A percentile compares a stretch with the other conserved stretches of the same genome.
These are phyloP conservation scores for Grantiella picta DNA, from an alignment of 2,113 vertebrate species.

Conservation along the genomic window DNA sequence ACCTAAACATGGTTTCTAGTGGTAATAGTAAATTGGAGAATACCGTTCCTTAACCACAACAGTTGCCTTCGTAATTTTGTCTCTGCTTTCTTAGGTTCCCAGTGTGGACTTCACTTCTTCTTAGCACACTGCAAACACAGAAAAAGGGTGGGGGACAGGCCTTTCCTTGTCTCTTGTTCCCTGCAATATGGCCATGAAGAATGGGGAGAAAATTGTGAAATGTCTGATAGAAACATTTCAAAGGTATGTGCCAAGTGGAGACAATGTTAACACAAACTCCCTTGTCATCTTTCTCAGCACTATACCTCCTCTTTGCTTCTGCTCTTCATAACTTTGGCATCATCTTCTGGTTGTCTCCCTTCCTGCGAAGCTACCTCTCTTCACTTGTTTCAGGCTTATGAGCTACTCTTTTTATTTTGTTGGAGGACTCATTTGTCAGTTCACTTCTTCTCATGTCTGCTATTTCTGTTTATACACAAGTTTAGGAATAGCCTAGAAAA, in stretches of 20 bases:
- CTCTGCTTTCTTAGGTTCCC: not conserved
- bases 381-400: not conserved
- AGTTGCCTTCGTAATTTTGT: not conserved
- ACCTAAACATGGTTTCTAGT: not conserved
- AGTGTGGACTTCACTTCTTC: not conserved
- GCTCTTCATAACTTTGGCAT: not conserved
- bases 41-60: not conserved
- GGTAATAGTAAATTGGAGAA: not conserved
- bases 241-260: not conserved
- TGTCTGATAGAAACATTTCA: not conserved
- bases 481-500: not conserved
- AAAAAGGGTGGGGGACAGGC: not conserved
- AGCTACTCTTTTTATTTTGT: not conserved
- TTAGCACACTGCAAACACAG: not conserved
- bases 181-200: not conserved
- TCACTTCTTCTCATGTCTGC: not conserved
- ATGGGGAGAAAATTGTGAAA: not conserved
- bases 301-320: not conserved
- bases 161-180: not conserved
- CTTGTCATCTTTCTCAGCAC: not conserved
- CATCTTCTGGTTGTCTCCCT: not conserved
- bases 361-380: not conserved
- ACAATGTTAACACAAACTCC: not conserved
- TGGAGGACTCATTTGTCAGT: accelerated
- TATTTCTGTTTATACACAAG: not conserved